These are phyloP conservation scores for Sebastes vulpes DNA, from an alignment of 2,797 vertebrate genomes.

Conservation along the genomic window DNA sequence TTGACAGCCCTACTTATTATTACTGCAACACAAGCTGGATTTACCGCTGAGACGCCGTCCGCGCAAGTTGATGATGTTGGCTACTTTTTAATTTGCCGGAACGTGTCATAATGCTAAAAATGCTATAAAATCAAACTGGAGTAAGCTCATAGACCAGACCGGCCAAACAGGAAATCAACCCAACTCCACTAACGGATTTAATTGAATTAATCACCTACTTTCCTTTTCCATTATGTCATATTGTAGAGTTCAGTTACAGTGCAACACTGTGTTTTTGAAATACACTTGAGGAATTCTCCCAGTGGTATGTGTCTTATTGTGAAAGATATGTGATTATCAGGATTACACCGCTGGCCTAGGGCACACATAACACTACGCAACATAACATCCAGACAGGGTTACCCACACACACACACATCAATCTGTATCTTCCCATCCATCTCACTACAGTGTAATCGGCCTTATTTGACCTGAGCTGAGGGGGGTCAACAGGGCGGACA, in stretches of 20 bases:
- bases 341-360: conserved; percentile 41
- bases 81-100: background rate
- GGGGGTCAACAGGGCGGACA: conserved; percentile 67
- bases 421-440: conserved; percentile 62
- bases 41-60: background rate
- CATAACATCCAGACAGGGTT: conserved; percentile 46
- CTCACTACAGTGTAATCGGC: conserved; percentile 55
- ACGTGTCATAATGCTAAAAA: background rate
- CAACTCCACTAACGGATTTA: background rate
- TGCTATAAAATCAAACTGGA: background rate
- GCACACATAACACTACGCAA: conserved; percentile 31
- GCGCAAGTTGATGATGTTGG: background rate
- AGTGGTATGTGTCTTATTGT: background rate
- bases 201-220: background rate
- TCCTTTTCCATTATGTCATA: background rate
- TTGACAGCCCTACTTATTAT: background rate
- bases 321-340: conserved; percentile 48
- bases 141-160: background rate
- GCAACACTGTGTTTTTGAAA: background rate
- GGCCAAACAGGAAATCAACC: too few species aligned
- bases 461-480: conserved; percentile 67
- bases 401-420: conserved; percentile 11
- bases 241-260: background rate
- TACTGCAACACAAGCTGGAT: background rate
- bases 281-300: conserved; percentile 14